Evolutionary conservation across 2,797 vertebrate species (phyloP).

Genomic region (Pelochelys cantorii): DNA sequence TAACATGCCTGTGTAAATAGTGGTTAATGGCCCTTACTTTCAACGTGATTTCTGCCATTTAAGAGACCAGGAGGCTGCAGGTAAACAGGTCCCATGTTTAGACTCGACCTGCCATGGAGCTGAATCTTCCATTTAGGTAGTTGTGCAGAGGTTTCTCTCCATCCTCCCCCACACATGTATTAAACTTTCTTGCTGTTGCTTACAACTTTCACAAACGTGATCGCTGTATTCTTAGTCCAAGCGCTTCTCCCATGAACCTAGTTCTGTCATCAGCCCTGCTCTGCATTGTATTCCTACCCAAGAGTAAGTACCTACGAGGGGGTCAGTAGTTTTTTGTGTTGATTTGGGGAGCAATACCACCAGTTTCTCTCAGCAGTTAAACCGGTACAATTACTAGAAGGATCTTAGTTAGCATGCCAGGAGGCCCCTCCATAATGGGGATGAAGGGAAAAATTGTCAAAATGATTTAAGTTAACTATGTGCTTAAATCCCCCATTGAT

Average conservation of each 20-base stretch:
- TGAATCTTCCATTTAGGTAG: not conserved
- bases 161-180: not conserved
- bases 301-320: not conserved
- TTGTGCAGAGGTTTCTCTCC: not conserved
- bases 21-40: not conserved
- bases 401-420: not conserved
- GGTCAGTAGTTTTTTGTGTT: not conserved
- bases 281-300: not conserved
- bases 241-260: not conserved
- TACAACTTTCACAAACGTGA: not conserved
- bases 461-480: not conserved
- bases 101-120: too few species aligned
- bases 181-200: not conserved
- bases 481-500: not conserved
- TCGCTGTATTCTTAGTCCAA: not conserved
- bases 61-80: not conserved
- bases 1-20: not conserved
- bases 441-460: not conserved
- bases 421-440: not conserved
- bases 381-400: not conserved
- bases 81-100: not conserved
- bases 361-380: not conserved
- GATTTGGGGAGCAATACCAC: not conserved
- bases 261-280: not conserved
- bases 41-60: not conserved